A percentile compares a stretch with the other conserved stretches of the same genome.
These are phyloP conservation scores for Crypturellus tataupa DNA, from an alignment of 2,797 vertebrate genomes.

Conservation along the genomic window DNA sequence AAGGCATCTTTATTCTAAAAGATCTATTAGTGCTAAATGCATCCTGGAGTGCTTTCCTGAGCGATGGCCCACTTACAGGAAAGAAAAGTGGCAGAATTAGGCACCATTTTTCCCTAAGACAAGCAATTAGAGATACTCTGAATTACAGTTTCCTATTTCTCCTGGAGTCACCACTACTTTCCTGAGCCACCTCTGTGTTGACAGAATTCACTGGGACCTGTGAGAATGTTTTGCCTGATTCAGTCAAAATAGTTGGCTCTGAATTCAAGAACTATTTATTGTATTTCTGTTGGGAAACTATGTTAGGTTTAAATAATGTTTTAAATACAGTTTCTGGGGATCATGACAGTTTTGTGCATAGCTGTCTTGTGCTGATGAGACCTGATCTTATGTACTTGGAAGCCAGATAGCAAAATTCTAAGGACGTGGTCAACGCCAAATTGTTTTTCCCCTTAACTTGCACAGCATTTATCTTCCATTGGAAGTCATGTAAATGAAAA, in stretches of 20 bases:
- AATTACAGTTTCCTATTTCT: not conserved
- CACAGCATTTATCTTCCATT: not conserved
- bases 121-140: not conserved
- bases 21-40: not conserved
- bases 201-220: not conserved
- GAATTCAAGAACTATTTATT: not conserved
- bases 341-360: not conserved
- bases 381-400: not conserved
- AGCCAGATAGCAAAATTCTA: not conserved
- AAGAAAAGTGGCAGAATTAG: not conserved
- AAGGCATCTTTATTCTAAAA: not conserved
- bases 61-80: not conserved
- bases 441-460: not conserved
- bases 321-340: not conserved
- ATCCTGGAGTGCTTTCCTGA: not conserved
- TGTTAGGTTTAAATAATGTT: not conserved
- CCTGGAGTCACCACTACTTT: not conserved
- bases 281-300: not conserved
- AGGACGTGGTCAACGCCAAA: not conserved
- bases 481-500: not conserved
- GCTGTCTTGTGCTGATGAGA: not conserved
- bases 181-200: not conserved
- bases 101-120: not conserved
- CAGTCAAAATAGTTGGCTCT: not conserved
- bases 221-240: not conserved